Evolutionary conservation across 2,113 vertebrate genomes (phyloP), one percentile per base, ranked within the genome.

Genomic region (Hippolais icterina): DNA sequence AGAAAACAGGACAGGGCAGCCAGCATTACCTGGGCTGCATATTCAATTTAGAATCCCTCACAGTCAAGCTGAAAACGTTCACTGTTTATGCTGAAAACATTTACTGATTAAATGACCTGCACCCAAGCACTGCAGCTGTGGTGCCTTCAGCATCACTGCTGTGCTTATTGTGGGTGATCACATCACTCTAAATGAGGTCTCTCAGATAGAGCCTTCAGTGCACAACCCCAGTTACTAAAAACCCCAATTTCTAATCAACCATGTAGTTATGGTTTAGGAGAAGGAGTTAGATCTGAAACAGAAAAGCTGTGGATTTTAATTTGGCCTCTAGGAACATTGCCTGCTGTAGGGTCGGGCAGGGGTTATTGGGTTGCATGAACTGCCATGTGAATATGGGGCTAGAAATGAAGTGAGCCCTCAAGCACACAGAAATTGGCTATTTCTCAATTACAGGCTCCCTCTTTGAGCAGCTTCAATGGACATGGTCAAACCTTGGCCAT

Each of bases 1-100:
- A 5, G 41, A 22, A 60, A 83, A 42, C 60, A 59, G 52, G 52
- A n/a, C n/a, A 47, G 56, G 69, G 22, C 60, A 63, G 50, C 29
- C 65, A 87, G 61, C 77, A 10, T 18, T 70, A 93, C 90, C 85
- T 83, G 87, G 69, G 64, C 76, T 80, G 24, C 49, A n/a, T 5
- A 13, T 23, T 25, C 44, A 21, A 27, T 56, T 60, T 31, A 18
- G 54, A 85, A 57, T 31, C 65, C 64, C 66, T 70, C 33, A 2
- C 4, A 15, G 4, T 44, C 19, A 7, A 1, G 28, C 9, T 29
- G 59, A 54, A 54, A 78, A 39, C 1, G 4, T 39, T 57, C 74
- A 21, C 31, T 50, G 28, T 41, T 41, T 15, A 4, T 2, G 19
- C 21, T 25, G 56, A 50, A 50, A 74, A 31, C 5, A 27, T 42